Evolutionary conservation across 2,888 invertebrate genomes (phyloP), one percentile per base, ranked within the genome.

Genomic region (Yponomeuta evonymella): DNA sequence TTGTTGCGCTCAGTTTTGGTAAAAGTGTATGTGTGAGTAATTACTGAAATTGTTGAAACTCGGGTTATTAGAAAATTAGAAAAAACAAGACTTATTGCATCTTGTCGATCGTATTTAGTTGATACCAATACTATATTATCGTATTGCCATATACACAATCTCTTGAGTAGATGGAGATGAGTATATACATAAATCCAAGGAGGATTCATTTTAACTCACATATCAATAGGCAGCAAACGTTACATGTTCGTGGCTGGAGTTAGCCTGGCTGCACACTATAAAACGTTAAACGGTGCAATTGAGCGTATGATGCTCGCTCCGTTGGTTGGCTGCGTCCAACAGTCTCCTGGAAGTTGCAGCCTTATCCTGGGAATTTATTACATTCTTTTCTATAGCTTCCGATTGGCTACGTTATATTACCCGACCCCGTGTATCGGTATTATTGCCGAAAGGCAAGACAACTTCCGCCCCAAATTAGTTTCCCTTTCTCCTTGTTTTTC

Each of bases 271-370:
- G 74, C 73, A 72, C 70, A 33, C 65, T 65, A 30, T 71, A 75
- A 75, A 78, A 82, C 77, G 79, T 77, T 74, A 76, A 73, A 77
- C 78, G 76, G 84, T 83, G 87, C 86, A 90, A 89, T 88, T 88
- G 88, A 87, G 84, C 87, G 87, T 88, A 80, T 86, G 84, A 88
- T 88, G 83, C 83, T 81, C 79, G 79, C 77, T 77, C 77, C 81
- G 82, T 79, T 84, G 82, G 76, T 83, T 87, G 84, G 81, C 84
- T 85, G 86, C 80, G 83, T 78, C 84, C 84, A 71, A 67, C 84
- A 71, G 70, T 69, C 70, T 72, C 78, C 80, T 73, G 51, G 3
- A 58, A 58, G 15, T 15, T 58, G 15, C 51, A 58, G 15, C 51
- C 12, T 58, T 15, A 15, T 15, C 51, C 15, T 12, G 15, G 51